Base-by-base conservation (phyloP, 2,797 vertebrate genomes). In the Spondyliosoma cantharus region DNA sequence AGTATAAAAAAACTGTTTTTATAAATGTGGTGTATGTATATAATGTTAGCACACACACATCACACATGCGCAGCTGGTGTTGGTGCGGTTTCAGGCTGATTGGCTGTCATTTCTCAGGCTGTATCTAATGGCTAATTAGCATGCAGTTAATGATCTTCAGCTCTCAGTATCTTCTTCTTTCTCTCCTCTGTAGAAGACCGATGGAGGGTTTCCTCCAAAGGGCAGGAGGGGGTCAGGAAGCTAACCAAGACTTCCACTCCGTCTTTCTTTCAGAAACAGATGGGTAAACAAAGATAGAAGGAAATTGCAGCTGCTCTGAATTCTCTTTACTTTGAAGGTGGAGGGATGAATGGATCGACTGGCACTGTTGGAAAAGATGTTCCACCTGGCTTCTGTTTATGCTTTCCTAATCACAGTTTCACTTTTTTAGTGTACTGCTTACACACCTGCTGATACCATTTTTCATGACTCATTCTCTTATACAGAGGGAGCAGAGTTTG, bases 101-200 rank as follows among this genome's bases (percentile, higher is more conserved):
- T 89, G 83, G 80, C 86, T 84, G 85, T 74, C 81, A 86, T 88
- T 78, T 89, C 72, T 87, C 82, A 71, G 76, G 19, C 81, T 81
- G 85, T 85, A 83, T 88, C 77, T 89, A 89, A 90, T 89, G 63
- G 84, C 76, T 90, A 88, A 92, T 91, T 88, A 89, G 74, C 80
- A 85, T 86, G 78, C 73, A 71, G 81, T 86, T 87, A 89, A 90
- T 88, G 76, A 90, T 86, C 79, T 82, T 64, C 64, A 63, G 56
- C 76, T 86, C 74, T 66, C 74, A 68, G 57, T 79, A 63, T 71
- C 66, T 73, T 66, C 45, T 62, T 81, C 45, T 50, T 70, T 74
- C 49, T 27, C 66, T 73, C 14, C 20, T 65, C 53, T 75, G 22
- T 7, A 59, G 22, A 84, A 72, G 59, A 82, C 52, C 4, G 16